A percentile compares a stretch with the other conserved stretches of the same genome.
Conservation (phyloP, 2,888 invertebrate species). For the Cryptophagus acutangulus region DNA sequence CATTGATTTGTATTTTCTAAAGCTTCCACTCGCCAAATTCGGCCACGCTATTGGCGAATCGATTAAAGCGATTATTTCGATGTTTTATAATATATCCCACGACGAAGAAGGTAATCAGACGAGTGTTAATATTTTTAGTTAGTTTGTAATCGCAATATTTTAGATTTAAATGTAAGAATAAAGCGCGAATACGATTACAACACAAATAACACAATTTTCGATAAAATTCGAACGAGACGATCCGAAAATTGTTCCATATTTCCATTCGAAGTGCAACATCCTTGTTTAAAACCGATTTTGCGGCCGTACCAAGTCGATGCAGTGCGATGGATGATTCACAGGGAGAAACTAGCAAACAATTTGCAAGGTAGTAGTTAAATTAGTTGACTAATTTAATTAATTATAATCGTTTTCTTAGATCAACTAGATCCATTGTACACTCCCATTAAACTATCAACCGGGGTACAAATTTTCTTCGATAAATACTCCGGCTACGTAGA, state of each 20-base stretch:
- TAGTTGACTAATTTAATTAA: constrained; percentile 1
- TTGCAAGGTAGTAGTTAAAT: constrained; percentile 20
- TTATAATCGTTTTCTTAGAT: constrained; percentile 21
- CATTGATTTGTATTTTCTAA: constrained; percentile 32
- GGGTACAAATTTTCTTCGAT: constrained; percentile 41
- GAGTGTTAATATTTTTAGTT: neutral
- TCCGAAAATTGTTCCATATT: constrained; percentile 7
- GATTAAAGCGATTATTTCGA: constrained; percentile 23
- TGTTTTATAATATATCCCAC: neutral
- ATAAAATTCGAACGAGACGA: neutral
- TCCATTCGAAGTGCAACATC: constrained; percentile 40
- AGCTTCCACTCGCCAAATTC: constrained; percentile 36
- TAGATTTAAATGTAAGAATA: no score
- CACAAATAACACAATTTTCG: no score
- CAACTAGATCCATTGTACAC: constrained; percentile 38
- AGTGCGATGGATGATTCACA: constrained; percentile 63
- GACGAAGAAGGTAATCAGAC: neutral
- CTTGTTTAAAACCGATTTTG: constrained; percentile 51
- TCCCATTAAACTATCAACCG: constrained; percentile 34
- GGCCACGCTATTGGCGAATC: constrained; percentile 28
- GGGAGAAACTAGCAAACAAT: constrained; percentile 47
- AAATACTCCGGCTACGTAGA: constrained; percentile 49
- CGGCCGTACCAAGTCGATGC: constrained; percentile 62
- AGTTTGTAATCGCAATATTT: no score
- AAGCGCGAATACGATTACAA: neutral